Conservation (phyloP, 2,797 vertebrate genomes). For the Ara ararauna region DNA sequence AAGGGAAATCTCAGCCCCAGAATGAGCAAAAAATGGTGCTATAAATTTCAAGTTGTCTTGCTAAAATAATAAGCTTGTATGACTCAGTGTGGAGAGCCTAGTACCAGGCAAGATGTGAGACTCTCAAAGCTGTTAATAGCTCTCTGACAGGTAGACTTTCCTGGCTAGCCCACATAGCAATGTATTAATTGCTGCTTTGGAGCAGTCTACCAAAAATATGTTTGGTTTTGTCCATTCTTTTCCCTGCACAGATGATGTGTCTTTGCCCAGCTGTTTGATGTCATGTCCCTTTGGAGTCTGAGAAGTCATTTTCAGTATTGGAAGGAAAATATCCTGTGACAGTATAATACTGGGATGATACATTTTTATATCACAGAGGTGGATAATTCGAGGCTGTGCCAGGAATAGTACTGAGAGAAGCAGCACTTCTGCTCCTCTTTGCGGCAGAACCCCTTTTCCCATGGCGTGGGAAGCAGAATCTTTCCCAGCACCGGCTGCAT, state of each 20-base stretch:
- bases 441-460: neutral
- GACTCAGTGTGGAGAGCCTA: neutral
- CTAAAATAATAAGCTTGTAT: neutral
- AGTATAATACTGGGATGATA: neutral
- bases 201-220: neutral
- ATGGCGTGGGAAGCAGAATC: neutral
- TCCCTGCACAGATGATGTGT: neutral
- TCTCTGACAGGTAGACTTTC: neutral
- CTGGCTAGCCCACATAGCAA: neutral
- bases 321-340: neutral
- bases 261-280: neutral
- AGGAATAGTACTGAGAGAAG: neutral
- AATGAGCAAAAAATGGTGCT: neutral
- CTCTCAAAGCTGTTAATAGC: neutral
- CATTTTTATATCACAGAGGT: neutral
- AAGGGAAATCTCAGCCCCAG: neutral
- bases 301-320: neutral
- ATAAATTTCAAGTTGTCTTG: neutral
- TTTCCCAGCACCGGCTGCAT: accelerated
- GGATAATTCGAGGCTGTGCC: neutral
- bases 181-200: neutral
- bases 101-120: neutral
- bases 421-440: neutral
- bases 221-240: neutral
- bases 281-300: neutral